A percentile compares a stretch with the other conserved stretches of the same genome.
These are phyloP conservation scores for Plagodis pulveraria DNA, from an alignment of 2,888 invertebrate species.

Conservation along the genomic window DNA sequence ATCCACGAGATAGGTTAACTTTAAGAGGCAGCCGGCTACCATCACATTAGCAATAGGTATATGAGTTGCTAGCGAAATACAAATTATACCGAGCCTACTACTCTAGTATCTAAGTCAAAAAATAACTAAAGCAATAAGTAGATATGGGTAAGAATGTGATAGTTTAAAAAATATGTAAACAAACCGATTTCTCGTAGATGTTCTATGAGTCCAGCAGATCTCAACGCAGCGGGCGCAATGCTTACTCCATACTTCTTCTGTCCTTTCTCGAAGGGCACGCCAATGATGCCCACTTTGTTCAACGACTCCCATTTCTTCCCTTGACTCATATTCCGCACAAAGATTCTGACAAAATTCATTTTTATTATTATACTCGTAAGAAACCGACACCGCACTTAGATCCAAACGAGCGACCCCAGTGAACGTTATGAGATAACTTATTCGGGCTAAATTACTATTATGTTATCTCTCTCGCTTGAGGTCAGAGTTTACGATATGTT, in stretches of 20 bases:
- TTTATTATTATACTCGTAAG: conserved; percentile 39
- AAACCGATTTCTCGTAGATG: conserved; percentile 87
- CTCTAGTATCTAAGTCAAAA: no score
- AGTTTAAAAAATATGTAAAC: neutral
- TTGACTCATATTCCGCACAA: conserved; percentile 67
- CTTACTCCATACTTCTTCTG: conserved; percentile 90
- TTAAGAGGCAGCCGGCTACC: no score
- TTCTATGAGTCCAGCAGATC: conserved; percentile 87
- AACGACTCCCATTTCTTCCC: conserved; percentile 60
- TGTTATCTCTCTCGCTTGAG: conserved; percentile 46
- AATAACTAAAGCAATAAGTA: neutral
- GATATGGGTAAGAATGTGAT: neutral
- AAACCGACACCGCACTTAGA: conserved; percentile 36
- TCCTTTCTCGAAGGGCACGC: conserved; percentile 93
- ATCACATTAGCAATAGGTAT: no score
- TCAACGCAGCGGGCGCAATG: conserved; percentile 87
- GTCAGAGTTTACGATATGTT: conserved; percentile 54
- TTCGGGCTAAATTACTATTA: conserved; percentile 42
- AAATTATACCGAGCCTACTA: no score
- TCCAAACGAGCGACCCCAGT: conserved; percentile 41
- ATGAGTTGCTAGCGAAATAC: no score
- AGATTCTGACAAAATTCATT: conserved; percentile 69
- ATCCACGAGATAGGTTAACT: no score
- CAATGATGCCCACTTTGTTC: conserved; percentile 88
- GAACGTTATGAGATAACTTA: conserved; percentile 43